Evolutionary conservation across 2,888 invertebrate genomes (phyloP).

Genomic region (Geotrupes spiniger): DNA sequence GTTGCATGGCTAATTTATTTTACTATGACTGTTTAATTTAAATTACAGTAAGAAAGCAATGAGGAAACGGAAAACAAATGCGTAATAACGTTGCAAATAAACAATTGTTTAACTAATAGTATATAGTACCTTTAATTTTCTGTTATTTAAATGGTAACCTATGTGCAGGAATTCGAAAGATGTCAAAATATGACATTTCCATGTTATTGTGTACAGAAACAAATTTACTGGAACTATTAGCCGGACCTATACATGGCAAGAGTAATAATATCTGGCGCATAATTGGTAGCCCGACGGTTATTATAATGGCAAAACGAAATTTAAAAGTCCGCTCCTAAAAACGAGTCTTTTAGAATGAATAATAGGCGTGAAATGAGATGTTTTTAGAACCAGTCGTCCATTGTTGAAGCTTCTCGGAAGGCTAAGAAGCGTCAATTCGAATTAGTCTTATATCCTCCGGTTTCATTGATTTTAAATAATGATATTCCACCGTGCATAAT

Average conservation of each 20-base stretch:
- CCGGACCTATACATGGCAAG: constrained; percentile 12
- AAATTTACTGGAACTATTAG: neutral
- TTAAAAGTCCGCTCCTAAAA: constrained; percentile 28
- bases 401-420: constrained; percentile 27
- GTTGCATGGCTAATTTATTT: no score
- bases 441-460: constrained; percentile 23
- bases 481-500: constrained; percentile 15
- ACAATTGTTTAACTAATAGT: no score
- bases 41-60: no score
- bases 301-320: constrained; percentile 29
- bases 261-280: constrained; percentile 8
- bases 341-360: constrained; percentile 40
- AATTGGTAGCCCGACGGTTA: constrained; percentile 23
- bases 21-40: no score
- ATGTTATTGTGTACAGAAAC: no score
- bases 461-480: constrained; percentile 27
- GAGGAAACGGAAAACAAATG: no score
- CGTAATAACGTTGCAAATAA: no score
- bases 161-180: no score
- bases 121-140: no score
- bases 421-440: constrained; percentile 27
- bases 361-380: constrained; percentile 46
- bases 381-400: constrained; percentile 34
- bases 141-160: no score
- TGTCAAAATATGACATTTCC: no score